Evolutionary conservation across 2,888 invertebrate species (phyloP).

Genomic region (Drosophila rellima): DNA sequence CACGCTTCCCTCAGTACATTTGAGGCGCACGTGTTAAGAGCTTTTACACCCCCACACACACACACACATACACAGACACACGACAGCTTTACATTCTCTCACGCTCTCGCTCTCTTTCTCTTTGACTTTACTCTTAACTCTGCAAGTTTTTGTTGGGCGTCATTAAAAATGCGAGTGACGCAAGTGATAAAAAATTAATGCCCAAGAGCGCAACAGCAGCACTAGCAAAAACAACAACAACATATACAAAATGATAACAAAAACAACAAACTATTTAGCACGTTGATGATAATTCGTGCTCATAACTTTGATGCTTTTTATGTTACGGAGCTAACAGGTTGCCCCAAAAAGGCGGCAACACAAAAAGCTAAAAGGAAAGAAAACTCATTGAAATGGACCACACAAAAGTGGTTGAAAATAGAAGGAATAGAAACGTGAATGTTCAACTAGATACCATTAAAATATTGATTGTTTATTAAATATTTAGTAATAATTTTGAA

Average conservation of each 20-base stretch:
- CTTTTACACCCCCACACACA: conserved; percentile 46
- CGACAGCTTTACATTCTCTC: conserved; percentile 23
- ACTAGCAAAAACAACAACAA: conserved; percentile 18
- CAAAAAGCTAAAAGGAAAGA: conserved; percentile 20
- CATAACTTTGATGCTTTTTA: conserved; percentile 46
- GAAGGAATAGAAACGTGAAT: background rate
- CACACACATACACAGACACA: conserved; percentile 7
- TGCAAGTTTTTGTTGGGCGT: conserved; percentile 39
- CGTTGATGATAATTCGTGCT: conserved; percentile 51
- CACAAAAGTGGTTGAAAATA: background rate
- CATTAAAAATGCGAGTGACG: conserved; percentile 78
- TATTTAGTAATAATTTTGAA: background rate
- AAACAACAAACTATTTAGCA: conserved; percentile 50
- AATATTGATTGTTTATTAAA: background rate
- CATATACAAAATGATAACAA: conserved; percentile 12
- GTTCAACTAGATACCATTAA: conserved; percentile 3
- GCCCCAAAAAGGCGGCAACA: conserved; percentile 47
- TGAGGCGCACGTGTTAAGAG: conserved; percentile 59
- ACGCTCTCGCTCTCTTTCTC: conserved; percentile 13
- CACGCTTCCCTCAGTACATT: conserved; percentile 25
- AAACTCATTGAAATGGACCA: conserved; percentile 22
- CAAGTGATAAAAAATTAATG: conserved; percentile 79
- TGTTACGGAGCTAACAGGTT: conserved; percentile 61
- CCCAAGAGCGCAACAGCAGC: conserved; percentile 44
- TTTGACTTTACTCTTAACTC: conserved; percentile 28